Base-by-base conservation (phyloP, 2,797 vertebrate genomes). In the Parauchenoglanis punctatus region DNA sequence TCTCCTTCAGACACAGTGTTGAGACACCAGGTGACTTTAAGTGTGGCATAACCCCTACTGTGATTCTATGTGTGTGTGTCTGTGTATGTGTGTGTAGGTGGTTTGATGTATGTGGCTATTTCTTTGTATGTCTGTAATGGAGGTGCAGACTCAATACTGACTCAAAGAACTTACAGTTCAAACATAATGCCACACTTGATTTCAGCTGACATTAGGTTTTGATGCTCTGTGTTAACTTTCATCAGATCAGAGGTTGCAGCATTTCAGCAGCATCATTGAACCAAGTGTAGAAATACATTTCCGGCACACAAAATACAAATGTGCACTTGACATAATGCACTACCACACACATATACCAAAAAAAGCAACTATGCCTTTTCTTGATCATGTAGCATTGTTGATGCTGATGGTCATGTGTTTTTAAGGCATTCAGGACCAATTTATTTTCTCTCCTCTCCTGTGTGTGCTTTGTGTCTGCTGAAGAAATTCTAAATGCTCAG, bases 1-100 rank as follows among this genome's bases (percentile, higher is more conserved):
- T 49, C 56, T 75, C 44, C 68, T 73, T 82, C 61, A 75, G 44
- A 84, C 58, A 58, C 25, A 84, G 28, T 84, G 52, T 18, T 70
- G 10, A 78, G 61, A 84, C 82, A 78, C 86, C 81, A 68, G 81
- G 81, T 68, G 81, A 84, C 63, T 59, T 54, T 78, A 76, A 78
- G 52, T 17, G 23, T 78, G 73, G 35, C 6, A 2, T 76, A 40
- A 83, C 70, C 86, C 81, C 72, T 77, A 83, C 59, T 49, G 76
- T 7, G 31, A 86, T 49, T 63, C 28, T 82, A 2, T 35, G n/a
- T 65, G 70, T 76, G 80, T 63, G 28, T 31, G 56, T 54, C 59
- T 49, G 56, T 63, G 58, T 18, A 18, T 49, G 28, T 3, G 35
- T 49, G 44, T 49, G 63, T 67, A 28, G 15, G 83, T 28, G 67